Conservation (phyloP, 2,113 vertebrate species). For the Amblyornis subalaris region DNA sequence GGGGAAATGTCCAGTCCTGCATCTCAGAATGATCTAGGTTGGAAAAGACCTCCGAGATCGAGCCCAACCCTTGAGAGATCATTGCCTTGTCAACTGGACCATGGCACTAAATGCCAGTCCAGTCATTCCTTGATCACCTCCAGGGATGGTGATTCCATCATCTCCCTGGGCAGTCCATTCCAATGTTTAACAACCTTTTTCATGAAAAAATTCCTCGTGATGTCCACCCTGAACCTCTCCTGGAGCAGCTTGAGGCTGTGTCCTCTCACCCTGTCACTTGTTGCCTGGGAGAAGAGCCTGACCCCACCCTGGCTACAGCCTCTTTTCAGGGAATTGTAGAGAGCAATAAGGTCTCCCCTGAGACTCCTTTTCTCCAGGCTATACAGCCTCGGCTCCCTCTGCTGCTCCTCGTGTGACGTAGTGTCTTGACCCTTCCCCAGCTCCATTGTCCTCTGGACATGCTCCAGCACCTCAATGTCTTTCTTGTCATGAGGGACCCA, state of each 20-base stretch:
- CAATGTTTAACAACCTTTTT: background rate
- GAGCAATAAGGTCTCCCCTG: too few species aligned
- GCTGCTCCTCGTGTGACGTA: too few species aligned
- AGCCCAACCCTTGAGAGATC: background rate
- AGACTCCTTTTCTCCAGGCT: background rate
- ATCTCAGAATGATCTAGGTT: background rate
- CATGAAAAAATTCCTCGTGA: background rate
- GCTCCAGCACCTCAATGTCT: background rate
- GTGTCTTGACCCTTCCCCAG: background rate
- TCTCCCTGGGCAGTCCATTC: background rate
- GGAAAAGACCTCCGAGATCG: background rate
- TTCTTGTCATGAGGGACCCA: background rate
- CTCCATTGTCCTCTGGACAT: background rate
- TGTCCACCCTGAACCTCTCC: too few species aligned
- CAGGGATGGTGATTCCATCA: background rate
- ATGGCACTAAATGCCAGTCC: background rate
- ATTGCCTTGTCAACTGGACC: background rate
- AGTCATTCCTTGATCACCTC: background rate
- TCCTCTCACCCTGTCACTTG: fast-evolving
- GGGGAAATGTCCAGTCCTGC: background rate
- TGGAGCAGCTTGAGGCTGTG: background rate
- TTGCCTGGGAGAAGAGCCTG: background rate
- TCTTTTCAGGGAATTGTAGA: background rate
- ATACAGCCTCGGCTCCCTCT: background rate
- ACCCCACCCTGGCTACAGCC: too few species aligned